phyloP scores from a whole-genome alignment of 2,797 vertebrate genomes.

The Melanogrammus aeglefinus region DNA sequence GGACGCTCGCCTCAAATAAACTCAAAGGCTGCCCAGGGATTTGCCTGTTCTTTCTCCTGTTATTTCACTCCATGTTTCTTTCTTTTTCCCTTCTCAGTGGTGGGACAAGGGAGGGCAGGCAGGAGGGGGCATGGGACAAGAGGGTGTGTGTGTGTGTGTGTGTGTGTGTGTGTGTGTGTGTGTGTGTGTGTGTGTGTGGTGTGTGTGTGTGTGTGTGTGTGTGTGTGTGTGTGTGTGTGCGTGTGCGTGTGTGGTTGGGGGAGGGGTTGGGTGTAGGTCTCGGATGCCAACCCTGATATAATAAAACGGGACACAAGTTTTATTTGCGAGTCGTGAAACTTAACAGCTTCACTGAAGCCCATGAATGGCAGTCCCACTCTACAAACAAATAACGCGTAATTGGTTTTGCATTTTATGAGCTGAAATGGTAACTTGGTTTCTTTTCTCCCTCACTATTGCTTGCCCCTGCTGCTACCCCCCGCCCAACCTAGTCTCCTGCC shows the following conservation, averaged over 20 bases:
- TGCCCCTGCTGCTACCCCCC: not conserved
- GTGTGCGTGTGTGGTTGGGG: not conserved
- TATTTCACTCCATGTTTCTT: conserved; percentile 29
- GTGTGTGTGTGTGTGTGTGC: not conserved
- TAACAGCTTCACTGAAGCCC: conserved; percentile 61
- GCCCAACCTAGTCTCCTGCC: conserved; percentile 31
- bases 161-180: not conserved
- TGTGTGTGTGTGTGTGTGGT: not conserved
- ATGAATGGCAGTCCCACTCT: conserved; percentile 54
- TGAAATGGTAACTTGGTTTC: conserved; percentile 36
- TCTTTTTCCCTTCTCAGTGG: conserved; percentile 21
- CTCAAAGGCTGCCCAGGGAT: conserved; percentile 30
- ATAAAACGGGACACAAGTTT: conserved; percentile 57
- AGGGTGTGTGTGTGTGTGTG: no score
- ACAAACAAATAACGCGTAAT: conserved; percentile 54
- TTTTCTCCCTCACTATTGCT: conserved; percentile 16
- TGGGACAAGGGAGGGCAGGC: no score
- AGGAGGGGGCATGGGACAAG: no score
- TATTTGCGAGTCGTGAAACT: conserved; percentile 61
- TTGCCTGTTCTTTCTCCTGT: conserved; percentile 24
- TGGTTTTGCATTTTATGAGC: conserved; percentile 43
- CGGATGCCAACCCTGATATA: conserved; percentile 47
- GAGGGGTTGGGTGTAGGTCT: conserved; percentile 16
- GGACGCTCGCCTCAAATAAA: conserved; percentile 56
- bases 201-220: not conserved